Conservation (phyloP, 2,797 vertebrate genomes). For the Rhinatrema bivittatum region DNA sequence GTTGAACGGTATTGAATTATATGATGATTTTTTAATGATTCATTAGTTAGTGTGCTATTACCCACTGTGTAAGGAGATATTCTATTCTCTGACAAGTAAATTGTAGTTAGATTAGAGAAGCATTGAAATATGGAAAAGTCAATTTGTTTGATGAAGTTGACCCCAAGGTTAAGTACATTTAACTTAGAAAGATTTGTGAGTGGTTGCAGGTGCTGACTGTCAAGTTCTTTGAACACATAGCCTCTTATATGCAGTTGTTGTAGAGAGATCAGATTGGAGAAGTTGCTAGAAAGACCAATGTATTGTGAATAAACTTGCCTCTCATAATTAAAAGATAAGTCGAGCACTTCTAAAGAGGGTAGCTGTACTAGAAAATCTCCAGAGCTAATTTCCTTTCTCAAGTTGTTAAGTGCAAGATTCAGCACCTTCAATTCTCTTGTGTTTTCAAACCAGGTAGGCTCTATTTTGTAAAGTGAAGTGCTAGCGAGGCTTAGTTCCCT, state of each 20-base stretch:
- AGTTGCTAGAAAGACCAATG: constrained; percentile 27
- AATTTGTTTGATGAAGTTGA: constrained; percentile 47
- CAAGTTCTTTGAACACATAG: constrained; percentile 41
- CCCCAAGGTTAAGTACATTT: constrained; percentile 31
- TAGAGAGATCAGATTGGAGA: constrained; percentile 30
- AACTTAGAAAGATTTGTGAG: constrained; percentile 41
- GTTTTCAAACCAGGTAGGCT: constrained; percentile 26
- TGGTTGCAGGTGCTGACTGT: constrained; percentile 23
- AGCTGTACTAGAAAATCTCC: constrained; percentile 36
- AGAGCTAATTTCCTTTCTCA: constrained; percentile 19
- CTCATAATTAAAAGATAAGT: constrained; percentile 45
- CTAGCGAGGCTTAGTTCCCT: constrained; percentile 26
- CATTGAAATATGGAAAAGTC: constrained; percentile 49
- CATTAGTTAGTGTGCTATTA: constrained; percentile 1
- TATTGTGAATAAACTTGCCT: constrained; percentile 3
- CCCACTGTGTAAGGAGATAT: constrained; percentile 52
- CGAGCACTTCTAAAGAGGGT: constrained; percentile 32
- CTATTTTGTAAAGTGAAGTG: constrained; percentile 27
- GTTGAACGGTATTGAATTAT: background rate
- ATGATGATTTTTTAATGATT: constrained; percentile 7
- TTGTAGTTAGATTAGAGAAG: constrained; percentile 43
- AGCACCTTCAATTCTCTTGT: constrained; percentile 29
- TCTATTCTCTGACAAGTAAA: constrained; percentile 72
- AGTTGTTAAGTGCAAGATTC: constrained; percentile 39
- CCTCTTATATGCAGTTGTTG: constrained; percentile 30